These are phyloP conservation scores for Macrotis lagotis DNA, from an alignment of 2,113 vertebrate genomes.

Conservation along the genomic window DNA sequence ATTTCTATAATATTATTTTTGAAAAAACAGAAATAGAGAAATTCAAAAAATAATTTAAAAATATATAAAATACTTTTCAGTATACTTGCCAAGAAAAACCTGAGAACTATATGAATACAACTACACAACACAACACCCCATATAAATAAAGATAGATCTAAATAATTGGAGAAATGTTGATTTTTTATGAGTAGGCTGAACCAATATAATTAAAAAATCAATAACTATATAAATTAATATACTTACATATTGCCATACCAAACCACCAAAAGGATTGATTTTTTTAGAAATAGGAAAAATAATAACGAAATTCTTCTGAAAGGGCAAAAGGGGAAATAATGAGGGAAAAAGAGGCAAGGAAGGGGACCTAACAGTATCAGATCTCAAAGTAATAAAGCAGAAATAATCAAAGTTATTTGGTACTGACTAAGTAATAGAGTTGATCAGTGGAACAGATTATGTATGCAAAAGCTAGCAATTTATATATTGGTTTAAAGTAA, in stretches of 20 bases:
- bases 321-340: not conserved
- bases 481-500: not conserved
- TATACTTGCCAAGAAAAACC: not conserved
- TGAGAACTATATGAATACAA: not conserved
- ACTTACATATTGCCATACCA: not conserved
- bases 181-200: not conserved
- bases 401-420: not conserved
- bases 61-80: not conserved
- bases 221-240: not conserved
- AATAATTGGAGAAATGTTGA: not conserved
- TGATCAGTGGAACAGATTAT: not conserved
- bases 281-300: not conserved
- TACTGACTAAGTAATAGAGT: not conserved
- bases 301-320: not conserved
- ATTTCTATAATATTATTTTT: too few relatives aligned
- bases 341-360: not conserved
- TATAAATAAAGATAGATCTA: not conserved
- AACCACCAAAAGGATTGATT: not conserved
- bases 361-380: not conserved
- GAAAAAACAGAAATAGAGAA: not conserved
- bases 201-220: not conserved
- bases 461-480: not conserved
- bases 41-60: not conserved
- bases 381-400: not conserved
- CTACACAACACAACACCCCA: not conserved